Evolutionary conservation across 1,140 invertebrate genomes (phyloP).

Genomic region (Leptoteleia sp.): DNA sequence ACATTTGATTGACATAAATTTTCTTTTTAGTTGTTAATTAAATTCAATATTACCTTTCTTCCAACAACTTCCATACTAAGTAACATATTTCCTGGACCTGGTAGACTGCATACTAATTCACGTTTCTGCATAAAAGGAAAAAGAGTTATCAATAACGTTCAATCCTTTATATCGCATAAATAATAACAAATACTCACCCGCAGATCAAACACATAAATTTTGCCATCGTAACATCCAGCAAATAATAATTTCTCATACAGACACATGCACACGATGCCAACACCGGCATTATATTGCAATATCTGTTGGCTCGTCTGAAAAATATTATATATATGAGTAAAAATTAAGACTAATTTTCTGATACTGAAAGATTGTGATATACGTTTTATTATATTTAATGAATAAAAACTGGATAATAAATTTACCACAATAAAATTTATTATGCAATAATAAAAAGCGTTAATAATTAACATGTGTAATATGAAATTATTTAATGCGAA

Average conservation of each 20-base stretch:
- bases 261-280: constrained; percentile 85
- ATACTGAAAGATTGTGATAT: too few relatives aligned
- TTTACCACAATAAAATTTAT: too few relatives aligned
- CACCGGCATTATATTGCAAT: constrained; percentile 83
- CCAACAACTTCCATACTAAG: constrained; percentile 84
- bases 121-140: constrained; percentile 73
- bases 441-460: too few relatives aligned
- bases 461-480: too few relatives aligned
- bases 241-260: constrained; percentile 83
- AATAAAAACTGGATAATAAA: too few relatives aligned
- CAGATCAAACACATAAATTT: constrained; percentile 85
- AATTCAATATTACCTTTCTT: constrained; percentile 81
- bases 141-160: too few relatives aligned
- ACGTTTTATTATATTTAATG: too few relatives aligned
- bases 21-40: too few relatives aligned
- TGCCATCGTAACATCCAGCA: constrained; percentile 87
- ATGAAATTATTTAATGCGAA: too few relatives aligned
- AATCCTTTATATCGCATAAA: too few relatives aligned
- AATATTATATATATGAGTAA: not conserved
- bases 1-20: too few relatives aligned
- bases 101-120: constrained; percentile 82
- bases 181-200: constrained; percentile 68
- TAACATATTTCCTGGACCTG: constrained; percentile 85
- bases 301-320: constrained; percentile 83
- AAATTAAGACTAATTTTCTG: too few relatives aligned